Conservation (phyloP, 2,797 vertebrate species). For the Gambelia wislizenii region DNA sequence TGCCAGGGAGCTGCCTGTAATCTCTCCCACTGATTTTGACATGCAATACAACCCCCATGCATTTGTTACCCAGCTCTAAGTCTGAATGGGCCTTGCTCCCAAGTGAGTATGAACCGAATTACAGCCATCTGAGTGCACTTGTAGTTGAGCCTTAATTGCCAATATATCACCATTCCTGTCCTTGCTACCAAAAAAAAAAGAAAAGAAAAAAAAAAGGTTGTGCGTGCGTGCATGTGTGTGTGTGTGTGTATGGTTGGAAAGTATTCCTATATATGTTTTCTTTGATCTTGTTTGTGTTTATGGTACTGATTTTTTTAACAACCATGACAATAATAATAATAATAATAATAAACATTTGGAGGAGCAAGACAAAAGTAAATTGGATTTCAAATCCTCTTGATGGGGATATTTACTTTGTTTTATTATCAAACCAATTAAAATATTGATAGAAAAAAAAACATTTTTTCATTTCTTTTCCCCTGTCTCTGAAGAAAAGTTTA, state of each 20-base stretch:
- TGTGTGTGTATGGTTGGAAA: too few species aligned
- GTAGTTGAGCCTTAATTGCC: background rate
- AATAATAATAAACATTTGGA: slow-evolving; percentile 54
- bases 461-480: slow-evolving; percentile 39
- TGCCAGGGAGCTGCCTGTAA: background rate
- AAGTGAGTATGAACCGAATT: background rate
- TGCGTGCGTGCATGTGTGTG: too few species aligned
- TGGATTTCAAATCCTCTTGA: slow-evolving; percentile 63
- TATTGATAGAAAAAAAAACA: slow-evolving; percentile 44
- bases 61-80: background rate
- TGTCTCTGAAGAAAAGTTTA: slow-evolving; percentile 41
- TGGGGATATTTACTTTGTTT: slow-evolving; percentile 42
- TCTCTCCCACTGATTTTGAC: background rate
- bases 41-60: background rate
- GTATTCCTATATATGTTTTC: background rate
- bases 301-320: background rate
- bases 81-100: too few species aligned
- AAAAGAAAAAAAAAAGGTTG: too few species aligned
- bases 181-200: background rate
- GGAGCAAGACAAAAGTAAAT: slow-evolving; percentile 62
- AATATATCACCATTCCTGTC: background rate
- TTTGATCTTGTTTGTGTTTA: slow-evolving; percentile 15
- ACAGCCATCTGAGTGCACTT: background rate
- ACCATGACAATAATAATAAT: background rate
- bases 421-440: slow-evolving; percentile 66